These are phyloP conservation scores for Lithobates sylvaticus DNA, from an alignment of 2,797 vertebrate species.

Conservation along the genomic window DNA sequence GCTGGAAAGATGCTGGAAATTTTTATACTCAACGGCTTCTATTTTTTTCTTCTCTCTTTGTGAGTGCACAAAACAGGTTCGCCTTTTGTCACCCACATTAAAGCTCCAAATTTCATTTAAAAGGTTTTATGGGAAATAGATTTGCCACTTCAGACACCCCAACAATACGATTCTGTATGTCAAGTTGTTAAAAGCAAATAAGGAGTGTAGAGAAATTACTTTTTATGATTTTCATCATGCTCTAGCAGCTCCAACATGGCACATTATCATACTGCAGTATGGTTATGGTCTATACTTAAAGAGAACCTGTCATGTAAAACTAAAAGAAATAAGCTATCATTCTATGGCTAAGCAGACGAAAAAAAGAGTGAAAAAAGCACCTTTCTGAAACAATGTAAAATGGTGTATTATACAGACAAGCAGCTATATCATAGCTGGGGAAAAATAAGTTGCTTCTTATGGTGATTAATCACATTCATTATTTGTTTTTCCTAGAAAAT, in stretches of 20 bases:
- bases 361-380: no score
- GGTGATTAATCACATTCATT: no score
- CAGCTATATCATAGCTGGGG: no score
- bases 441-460: no score
- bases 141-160: conserved; percentile 36
- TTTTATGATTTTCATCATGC: conserved; percentile 31
- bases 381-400: no score
- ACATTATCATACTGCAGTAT: not conserved
- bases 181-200: conserved; percentile 47
- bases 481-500: no score
- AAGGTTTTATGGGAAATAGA: conserved; percentile 52
- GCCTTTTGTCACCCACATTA: conserved; percentile 51
- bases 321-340: no score
- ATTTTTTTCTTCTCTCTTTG: conserved; percentile 27
- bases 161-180: conserved; percentile 44
- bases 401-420: no score
- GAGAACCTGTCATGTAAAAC: not conserved
- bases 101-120: conserved; percentile 25
- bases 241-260: not conserved
- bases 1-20: not conserved
- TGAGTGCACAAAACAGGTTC: conserved; percentile 41
- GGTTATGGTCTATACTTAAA: conserved; percentile 4
- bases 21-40: conserved; percentile 31
- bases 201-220: conserved; percentile 43
- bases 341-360: no score